Percentiles rank a stretch among this genome's conserved stretches.
Evolutionary conservation across 2,888 invertebrate genomes (phyloP).

Genomic region (Eupithecia insigniata): DNA sequence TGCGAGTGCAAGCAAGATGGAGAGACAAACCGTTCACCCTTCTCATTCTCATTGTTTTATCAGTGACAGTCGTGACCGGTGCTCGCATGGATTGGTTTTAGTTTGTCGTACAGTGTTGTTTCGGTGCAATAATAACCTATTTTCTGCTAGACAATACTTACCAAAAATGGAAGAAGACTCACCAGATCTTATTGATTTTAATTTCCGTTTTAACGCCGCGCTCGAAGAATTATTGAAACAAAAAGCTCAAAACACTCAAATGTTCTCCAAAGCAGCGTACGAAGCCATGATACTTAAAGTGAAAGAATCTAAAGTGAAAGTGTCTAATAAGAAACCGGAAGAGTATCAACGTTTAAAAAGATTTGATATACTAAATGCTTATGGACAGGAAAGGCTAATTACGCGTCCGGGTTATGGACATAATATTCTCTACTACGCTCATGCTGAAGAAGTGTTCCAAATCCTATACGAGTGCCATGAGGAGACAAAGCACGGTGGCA

Average conservation of each 20-base stretch:
- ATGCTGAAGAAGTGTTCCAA: slow-evolving; percentile 9
- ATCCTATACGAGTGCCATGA: slow-evolving; percentile 4
- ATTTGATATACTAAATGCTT: neutral
- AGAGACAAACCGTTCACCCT: no score
- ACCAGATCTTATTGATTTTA: neutral
- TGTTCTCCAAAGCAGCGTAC: neutral
- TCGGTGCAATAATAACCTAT: neutral
- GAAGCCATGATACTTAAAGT: neutral
- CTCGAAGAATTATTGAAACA: neutral
- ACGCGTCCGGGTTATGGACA: neutral
- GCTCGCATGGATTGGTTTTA: neutral
- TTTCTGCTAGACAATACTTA: neutral
- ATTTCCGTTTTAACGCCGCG: neutral
- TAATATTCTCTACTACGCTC: neutral
- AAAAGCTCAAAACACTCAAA: neutral
- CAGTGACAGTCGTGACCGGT: neutral
- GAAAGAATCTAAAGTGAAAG: slow-evolving; percentile 3
- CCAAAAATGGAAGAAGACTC: neutral
- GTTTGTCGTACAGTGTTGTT: neutral
- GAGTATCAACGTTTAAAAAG: slow-evolving; percentile 11
- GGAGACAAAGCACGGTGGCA: slow-evolving; percentile 5
- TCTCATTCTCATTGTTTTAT: neutral
- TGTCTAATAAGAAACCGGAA: slow-evolving; percentile 2
- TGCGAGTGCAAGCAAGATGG: no score
- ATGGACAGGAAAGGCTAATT: slow-evolving; percentile 6